Evolutionary conservation across 2,888 invertebrate genomes (phyloP), one percentile per base, ranked within the genome.

Genomic region (Eugnorisma glareosa): DNA sequence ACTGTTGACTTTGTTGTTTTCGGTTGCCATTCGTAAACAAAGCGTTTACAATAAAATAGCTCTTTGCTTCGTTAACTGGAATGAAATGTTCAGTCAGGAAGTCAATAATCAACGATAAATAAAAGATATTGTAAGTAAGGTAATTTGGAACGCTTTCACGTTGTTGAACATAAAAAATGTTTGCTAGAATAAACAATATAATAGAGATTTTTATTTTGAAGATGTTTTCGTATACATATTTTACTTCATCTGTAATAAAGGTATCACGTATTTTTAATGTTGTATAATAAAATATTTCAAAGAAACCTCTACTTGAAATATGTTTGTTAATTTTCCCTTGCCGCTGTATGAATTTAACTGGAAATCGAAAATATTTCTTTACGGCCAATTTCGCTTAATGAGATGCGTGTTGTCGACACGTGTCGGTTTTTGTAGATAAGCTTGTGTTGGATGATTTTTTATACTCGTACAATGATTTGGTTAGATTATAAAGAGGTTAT

Each of bases 1-100:
- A 86, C 83, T 83, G 84, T 73, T 77, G 85, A 83, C 77, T 81
- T 83, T 76, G 82, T 79, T 86, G 76, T 80, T 83, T 79, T 78
- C 72, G 70, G 75, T 82, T 77, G 64, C 35, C 64, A 73, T 82
- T 74, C 79, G 81, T 87, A 85, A 85, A 86, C 78, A 86, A 79
- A 81, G 67, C 54, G 48, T 79, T 87, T 74, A 79, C 82, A 85
- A 79, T 81, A 77, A 86, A 86, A 85, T 83, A 82, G 77, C 74
- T 76, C 57, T 77, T 84, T 84, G 84, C 82, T 83, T 74, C 54
- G 80, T 79, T 81, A 80, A 75, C 80, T 79, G 84, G 69, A 77
- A 82, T 68, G 51, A 86, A 86, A 83, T 76, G 79, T 73, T 86
- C 69, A 76, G 79, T 77, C 77, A 75, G 85, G 74, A 76, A 85